phyloP scores from a whole-genome alignment of 2,797 vertebrate genomes.

The Phrynocephalus forsythii region DNA sequence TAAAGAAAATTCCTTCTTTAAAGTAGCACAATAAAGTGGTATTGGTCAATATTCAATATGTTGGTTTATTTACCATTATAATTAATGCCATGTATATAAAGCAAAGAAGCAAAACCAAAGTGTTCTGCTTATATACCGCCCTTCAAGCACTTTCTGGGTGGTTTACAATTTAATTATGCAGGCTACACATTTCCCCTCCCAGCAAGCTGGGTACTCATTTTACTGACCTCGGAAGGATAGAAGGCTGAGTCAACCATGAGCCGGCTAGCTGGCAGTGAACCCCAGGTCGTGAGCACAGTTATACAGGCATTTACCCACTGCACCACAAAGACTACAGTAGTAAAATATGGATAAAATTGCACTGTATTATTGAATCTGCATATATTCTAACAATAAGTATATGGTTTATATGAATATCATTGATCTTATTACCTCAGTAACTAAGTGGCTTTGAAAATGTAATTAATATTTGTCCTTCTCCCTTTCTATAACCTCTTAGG shows the following conservation, averaged over 20 bases:
- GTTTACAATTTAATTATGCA: no score
- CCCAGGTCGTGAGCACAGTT: no score
- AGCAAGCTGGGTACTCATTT: no score
- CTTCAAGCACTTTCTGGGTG: no score
- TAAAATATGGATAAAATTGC: not conserved
- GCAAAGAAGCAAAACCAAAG: no score
- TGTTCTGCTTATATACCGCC: no score
- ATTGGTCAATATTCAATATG: not conserved
- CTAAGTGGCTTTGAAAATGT: not conserved
- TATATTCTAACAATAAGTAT: not conserved
- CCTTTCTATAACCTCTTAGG: constrained; percentile 73
- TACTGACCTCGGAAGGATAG: no score
- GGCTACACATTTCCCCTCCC: no score
- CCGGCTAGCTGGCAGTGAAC: no score
- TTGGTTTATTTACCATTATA: not conserved
- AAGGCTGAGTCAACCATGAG: no score
- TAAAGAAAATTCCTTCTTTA: not conserved
- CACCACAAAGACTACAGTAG: not conserved
- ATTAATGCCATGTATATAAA: not conserved
- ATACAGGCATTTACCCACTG: no score
- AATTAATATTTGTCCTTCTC: constrained; percentile 33
- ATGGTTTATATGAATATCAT: not conserved
- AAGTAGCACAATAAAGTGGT: not conserved
- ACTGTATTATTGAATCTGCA: not conserved
- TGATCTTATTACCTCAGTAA: not conserved